Evolutionary conservation across 2,888 invertebrate species (phyloP), one percentile per base, ranked within the genome.

Genomic region (Sphaeridia pumilis): DNA sequence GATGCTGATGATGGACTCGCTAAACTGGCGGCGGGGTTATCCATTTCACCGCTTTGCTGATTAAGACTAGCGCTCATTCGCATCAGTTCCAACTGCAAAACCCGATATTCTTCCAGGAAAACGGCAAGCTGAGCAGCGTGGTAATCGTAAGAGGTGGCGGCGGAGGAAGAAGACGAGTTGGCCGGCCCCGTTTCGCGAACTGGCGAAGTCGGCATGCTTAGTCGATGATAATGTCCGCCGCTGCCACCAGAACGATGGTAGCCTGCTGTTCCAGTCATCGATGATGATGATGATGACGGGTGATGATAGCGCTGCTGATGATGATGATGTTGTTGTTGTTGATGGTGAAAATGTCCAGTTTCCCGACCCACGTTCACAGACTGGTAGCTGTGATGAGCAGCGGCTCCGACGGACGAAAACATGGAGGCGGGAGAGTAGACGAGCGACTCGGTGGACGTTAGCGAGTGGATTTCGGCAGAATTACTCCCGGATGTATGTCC

Each of bases 61-160:
- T 47, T 53, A 3, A 57, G 38, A 31, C 38, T 53, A 0, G 61
- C 60, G 36, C 58, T 85, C 84, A 86, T 84, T 68, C 81, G 80
- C 54, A 82, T 83, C 58, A 86, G 72, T 69, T 86, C 83, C 67
- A 83, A 81, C 67, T 85, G 82, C 53, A 86, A 74, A 64, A 76
- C 80, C 62, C 84, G 76, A 67, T 86, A 86, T 67, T 86, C 86
- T 66, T 85, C 83, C 42, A 86, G 75, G 69, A 86, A 86, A 52
- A 81, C 77, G 67, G 85, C 85, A 58, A 86, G 71, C 67, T 86
- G 84, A 17, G 84, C 82, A 1, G 85, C 83, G 68, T 84, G 81
- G 66, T 84, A 84, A 67, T 85, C 84, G 69, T 82, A 84, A 20
- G 78, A 74, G 43, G 36, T 22, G 17, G 35, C 25, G 31, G 31